These are phyloP conservation scores for Grammomys dolichurus DNA, from an alignment of 2,113 vertebrate genomes.

Conservation along the genomic window DNA sequence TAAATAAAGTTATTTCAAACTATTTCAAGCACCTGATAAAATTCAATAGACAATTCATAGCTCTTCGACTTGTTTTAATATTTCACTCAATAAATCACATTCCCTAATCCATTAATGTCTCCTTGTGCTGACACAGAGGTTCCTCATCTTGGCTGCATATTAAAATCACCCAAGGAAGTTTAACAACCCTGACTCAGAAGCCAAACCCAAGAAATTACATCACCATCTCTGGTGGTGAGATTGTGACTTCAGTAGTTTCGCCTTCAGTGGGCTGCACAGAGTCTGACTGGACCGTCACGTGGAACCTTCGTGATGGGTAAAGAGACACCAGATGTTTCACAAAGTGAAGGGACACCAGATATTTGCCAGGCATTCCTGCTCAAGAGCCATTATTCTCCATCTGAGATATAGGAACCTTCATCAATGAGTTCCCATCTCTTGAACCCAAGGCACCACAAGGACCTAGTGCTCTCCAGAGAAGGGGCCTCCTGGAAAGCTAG, in stretches of 20 bases:
- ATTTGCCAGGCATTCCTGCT: slow-evolving; percentile 39
- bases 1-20: slow-evolving; percentile 19
- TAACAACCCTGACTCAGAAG: background rate
- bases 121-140: background rate
- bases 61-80: slow-evolving; percentile 32
- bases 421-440: slow-evolving; percentile 43
- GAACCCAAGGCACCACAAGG: slow-evolving; percentile 56
- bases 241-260: background rate
- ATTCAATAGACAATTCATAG: background rate
- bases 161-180: slow-evolving; percentile 23
- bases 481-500: slow-evolving; percentile 13
- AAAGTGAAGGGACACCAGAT: slow-evolving; percentile 56
- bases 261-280: background rate
- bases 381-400: slow-evolving; percentile 57
- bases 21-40: background rate
- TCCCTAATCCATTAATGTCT: background rate
- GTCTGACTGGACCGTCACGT: slow-evolving; percentile 9
- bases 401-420: slow-evolving; percentile 56
- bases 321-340: slow-evolving; percentile 61
- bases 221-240: background rate
- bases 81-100: slow-evolving; percentile 9
- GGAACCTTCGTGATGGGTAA: slow-evolving; percentile 19
- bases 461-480: slow-evolving; percentile 43
- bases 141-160: background rate
- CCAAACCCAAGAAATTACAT: slow-evolving; percentile 33